phyloP scores from a whole-genome alignment of 1,140 invertebrate genomes.

The Neodiprion virginianus region DNA sequence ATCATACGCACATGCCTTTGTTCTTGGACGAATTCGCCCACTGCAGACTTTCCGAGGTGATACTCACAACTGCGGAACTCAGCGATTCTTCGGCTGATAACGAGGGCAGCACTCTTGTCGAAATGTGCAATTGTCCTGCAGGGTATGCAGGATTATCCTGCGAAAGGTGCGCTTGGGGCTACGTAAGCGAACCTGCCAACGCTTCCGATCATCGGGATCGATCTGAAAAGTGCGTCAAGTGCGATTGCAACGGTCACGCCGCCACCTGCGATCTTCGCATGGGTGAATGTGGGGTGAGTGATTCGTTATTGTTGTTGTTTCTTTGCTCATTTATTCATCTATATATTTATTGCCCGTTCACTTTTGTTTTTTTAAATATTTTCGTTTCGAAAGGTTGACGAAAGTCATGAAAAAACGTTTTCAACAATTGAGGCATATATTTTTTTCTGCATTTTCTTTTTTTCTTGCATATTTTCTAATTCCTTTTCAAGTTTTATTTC shows the following conservation, averaged over 20 bases:
- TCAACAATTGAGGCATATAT: too few relatives aligned
- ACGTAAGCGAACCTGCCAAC: slow-evolving; percentile 75
- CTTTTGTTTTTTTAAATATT: not conserved
- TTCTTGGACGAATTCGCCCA: not conserved
- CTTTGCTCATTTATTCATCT: not conserved
- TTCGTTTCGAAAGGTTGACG: not conserved
- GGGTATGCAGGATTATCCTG: slow-evolving; percentile 83
- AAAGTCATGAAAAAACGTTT: too few relatives aligned
- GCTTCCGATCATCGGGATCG: slow-evolving; percentile 59
- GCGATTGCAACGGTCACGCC: slow-evolving; percentile 90
- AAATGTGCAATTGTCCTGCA: slow-evolving; percentile 71
- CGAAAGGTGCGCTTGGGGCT: slow-evolving; percentile 84
- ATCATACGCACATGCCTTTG: too few relatives aligned
- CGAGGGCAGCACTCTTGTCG: slow-evolving; percentile 59
- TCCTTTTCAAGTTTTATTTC: too few relatives aligned
- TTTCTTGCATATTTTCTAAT: too few relatives aligned
- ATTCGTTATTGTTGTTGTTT: slow-evolving; percentile 63
- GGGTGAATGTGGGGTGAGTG: slow-evolving; percentile 79
- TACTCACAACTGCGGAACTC: slow-evolving; percentile 22
- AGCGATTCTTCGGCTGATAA: not conserved
- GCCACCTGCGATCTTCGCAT: slow-evolving; percentile 80
- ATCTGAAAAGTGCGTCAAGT: slow-evolving; percentile 78
- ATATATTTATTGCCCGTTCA: slow-evolving; percentile 9
- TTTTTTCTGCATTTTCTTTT: too few relatives aligned
- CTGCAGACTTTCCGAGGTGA: slow-evolving; percentile 24